Percentiles rank a stretch among this genome's conserved stretches.
Evolutionary conservation across 2,113 vertebrate genomes (phyloP).

Genomic region (Eublepharis macularius): DNA sequence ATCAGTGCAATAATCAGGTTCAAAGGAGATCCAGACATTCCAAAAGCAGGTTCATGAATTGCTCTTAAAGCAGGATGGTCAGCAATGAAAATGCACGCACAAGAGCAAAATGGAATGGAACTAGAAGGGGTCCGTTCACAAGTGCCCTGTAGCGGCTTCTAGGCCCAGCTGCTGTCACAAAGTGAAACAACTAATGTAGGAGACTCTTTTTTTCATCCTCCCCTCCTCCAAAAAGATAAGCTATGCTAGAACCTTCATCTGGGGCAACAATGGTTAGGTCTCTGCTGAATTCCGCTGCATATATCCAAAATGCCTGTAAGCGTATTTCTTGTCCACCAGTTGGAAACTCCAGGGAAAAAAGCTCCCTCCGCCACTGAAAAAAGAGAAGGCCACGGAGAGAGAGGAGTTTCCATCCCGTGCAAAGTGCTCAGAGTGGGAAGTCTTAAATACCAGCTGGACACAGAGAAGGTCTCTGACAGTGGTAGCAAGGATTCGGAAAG

Average conservation of each 20-base stretch:
- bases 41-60: neutral
- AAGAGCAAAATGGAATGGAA: neutral
- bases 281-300: neutral
- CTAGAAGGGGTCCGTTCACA: neutral
- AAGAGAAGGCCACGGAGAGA: slow-evolving; percentile 2
- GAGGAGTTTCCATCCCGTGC: neutral
- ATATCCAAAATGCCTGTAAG: neutral
- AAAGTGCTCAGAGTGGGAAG: neutral
- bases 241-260: neutral
- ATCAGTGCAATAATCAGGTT: neutral
- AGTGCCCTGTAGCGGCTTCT: neutral
- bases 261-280: neutral
- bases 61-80: neutral
- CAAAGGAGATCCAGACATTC: neutral
- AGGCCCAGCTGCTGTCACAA: neutral
- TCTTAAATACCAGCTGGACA: neutral
- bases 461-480: neutral
- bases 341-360: neutral
- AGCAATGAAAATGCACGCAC: neutral
- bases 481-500: neutral
- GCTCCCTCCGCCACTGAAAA: neutral
- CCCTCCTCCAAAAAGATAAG: too few species aligned
- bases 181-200: neutral
- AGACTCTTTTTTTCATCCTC: neutral
- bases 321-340: neutral